Conservation (phyloP, 2,888 invertebrate species). For the Dascillus cervinus region DNA sequence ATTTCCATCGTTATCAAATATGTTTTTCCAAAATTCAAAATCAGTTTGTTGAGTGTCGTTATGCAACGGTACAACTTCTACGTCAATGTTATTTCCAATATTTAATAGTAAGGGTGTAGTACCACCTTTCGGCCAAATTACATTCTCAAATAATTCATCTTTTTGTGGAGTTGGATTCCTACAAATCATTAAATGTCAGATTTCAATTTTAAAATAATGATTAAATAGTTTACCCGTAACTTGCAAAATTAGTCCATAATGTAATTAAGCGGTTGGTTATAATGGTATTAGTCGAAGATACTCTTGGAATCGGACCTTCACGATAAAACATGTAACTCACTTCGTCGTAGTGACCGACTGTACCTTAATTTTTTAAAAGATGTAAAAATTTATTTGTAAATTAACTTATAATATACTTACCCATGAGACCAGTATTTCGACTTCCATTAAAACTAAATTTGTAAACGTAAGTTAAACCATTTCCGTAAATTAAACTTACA, state of each 20-base stretch:
- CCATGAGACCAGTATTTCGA: constrained; percentile 1
- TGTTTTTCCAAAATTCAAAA: constrained; percentile 18
- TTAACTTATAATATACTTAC: constrained; percentile 2
- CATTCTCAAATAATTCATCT: constrained; percentile 3
- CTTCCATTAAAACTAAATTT: constrained; percentile 5
- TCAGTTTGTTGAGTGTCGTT: constrained; percentile 15
- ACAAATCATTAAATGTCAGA: constrained; percentile 9
- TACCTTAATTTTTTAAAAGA: too few relatives aligned
- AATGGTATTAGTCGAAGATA: constrained; percentile 3
- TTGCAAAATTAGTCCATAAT: constrained; percentile 11
- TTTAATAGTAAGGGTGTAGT: constrained; percentile 18
- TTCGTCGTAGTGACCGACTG: constrained; percentile 8
- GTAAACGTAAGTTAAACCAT: constrained; percentile 4
- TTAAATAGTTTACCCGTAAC: constrained; percentile 6
- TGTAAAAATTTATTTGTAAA: background rate
- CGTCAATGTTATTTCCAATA: constrained; percentile 18
- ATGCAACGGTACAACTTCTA: constrained; percentile 16
- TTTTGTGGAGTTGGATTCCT: constrained; percentile 6
- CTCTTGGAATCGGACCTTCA: too few relatives aligned
- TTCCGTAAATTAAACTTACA: background rate
- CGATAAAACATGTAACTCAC: constrained; percentile 5
- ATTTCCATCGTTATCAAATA: constrained; percentile 19
- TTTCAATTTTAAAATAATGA: constrained; percentile 8
- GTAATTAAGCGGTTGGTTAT: constrained; percentile 5
- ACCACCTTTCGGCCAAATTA: constrained; percentile 12